Base-by-base conservation (phyloP, 2,797 vertebrate species). In the Anguilla pacifica region DNA sequence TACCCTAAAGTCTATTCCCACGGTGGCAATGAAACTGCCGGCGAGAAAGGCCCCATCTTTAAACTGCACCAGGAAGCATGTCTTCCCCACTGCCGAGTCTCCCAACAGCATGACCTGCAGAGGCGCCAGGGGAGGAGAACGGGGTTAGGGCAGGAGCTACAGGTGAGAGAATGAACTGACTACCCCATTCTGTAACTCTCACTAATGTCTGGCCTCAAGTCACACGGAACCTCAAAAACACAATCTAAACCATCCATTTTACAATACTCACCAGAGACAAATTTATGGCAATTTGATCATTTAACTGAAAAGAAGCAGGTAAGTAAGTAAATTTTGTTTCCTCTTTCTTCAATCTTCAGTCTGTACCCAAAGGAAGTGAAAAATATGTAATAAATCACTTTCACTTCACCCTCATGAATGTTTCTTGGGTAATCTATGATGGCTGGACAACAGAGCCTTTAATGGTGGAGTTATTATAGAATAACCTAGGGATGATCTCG, bases 31-130 rank as follows among this genome's bases (percentile, higher is more conserved):
- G 96, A 99, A 99, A 94, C 97, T 97, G 93, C 98, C 96, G 93
- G 98, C 98, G 91, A 99, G 97, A 96, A 99, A 99, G 88, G 97
- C 97, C 82, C 97, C 97, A 0, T 99, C 98, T 96, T 97, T 99
- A 96, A 99, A 99, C 93, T 96, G 97, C 93, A 98, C 97, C 95
- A 99, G 96, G 95, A 99, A 94, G 92, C 98, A 99, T 88, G 98
- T 99, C 98, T 99, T 99, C 92, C 98, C 98, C 94, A 99, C 98
- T 6, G 98, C 97, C 0, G 98, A 99, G 95, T 99, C 98, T 95
- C 98, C 98, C 91, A 99, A 96, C 92, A 99, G 97, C 98, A 99
- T 99, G 96, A 99, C 98, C 98, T 99, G 94, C 70, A 95, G 92
- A 91, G 91, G 92, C 92, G 87, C 79, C 49, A 87, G 87, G n/a